Percentiles rank a stretch among this genome's conserved stretches.
These are phyloP conservation scores for Aphrophora alni DNA, from an alignment of 2,888 invertebrate species.

Conservation along the genomic window DNA sequence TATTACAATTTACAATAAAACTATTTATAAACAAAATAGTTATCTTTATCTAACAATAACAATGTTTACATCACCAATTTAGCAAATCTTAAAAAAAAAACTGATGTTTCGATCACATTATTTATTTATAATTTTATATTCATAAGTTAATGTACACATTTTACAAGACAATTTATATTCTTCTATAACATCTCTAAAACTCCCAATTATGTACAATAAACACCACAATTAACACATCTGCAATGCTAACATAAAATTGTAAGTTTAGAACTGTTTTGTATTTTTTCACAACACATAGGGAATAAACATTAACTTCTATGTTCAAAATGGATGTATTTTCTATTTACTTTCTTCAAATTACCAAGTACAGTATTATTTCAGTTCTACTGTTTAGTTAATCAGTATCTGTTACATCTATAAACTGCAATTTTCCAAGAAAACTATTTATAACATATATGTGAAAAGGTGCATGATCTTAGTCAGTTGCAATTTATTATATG, in stretches of 20 bases:
- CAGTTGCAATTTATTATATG: background rate
- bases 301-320: background rate
- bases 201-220: background rate
- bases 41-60: background rate
- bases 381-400: background rate
- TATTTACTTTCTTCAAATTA: background rate
- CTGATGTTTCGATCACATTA: background rate
- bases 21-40: background rate
- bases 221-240: background rate
- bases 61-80: background rate
- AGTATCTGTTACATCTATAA: background rate
- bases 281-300: background rate
- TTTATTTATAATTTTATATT: background rate
- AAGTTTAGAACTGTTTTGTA: background rate
- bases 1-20: background rate
- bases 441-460: background rate
- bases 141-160: background rate
- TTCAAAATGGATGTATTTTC: background rate
- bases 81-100: background rate
- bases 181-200: background rate
- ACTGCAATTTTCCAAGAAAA: background rate
- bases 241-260: background rate
- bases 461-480: too few relatives aligned
- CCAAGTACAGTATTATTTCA: background rate
- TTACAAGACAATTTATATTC: background rate